Conservation (phyloP, 1,140 invertebrate species). For the Xylocopa sonorina region DNA sequence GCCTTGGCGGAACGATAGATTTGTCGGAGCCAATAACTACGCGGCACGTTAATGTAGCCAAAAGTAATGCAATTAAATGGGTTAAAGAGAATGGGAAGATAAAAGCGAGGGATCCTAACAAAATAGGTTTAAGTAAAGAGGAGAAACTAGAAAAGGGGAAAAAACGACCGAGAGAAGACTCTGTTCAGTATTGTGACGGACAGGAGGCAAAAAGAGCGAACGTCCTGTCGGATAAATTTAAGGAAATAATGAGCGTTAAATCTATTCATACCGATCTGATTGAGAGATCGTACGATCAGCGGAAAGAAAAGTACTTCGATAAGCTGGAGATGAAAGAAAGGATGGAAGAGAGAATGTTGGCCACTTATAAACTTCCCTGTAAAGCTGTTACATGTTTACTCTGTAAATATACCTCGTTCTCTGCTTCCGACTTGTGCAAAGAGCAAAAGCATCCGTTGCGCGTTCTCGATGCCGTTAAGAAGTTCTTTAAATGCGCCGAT, state of each 20-base stretch:
- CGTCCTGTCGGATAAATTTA: conserved; percentile 86
- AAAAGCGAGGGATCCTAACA: conserved; percentile 87
- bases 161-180: conserved; percentile 79
- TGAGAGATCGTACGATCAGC: conserved; percentile 87
- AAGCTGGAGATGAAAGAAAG: conserved; percentile 94
- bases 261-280: conserved; percentile 90
- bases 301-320: conserved; percentile 93
- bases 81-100: conserved; percentile 86
- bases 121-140: conserved; percentile 81
- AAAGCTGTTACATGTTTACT: conserved; percentile 94
- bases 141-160: conserved; percentile 82
- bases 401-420: conserved; percentile 95
- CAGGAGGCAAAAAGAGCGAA: conserved; percentile 79
- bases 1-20: conserved; percentile 82
- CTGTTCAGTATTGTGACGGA: conserved; percentile 79
- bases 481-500: conserved; percentile 95
- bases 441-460: conserved; percentile 90
- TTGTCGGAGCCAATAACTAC: conserved; percentile 84
- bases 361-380: conserved; percentile 91
- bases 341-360: conserved; percentile 96
- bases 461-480: conserved; percentile 90
- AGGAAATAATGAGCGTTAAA: conserved; percentile 89
- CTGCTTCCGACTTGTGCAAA: conserved; percentile 92
- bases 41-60: conserved; percentile 83
- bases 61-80: conserved; percentile 86